Evolutionary conservation across 2,888 invertebrate genomes (phyloP).

Genomic region (Heliconius sara): DNA sequence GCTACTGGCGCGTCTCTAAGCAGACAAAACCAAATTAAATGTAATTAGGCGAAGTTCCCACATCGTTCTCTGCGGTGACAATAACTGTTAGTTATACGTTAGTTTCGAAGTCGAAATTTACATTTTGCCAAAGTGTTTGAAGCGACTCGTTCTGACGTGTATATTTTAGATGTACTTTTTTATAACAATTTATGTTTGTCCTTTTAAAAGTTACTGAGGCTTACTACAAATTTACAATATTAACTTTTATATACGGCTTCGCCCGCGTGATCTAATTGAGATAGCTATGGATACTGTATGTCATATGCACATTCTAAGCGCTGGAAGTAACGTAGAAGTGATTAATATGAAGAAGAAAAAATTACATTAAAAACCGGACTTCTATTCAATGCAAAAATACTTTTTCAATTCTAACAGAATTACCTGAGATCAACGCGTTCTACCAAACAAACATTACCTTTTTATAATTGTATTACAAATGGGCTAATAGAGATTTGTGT

Average conservation of each 20-base stretch:
- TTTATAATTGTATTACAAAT: too few relatives aligned
- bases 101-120: slow-evolving; percentile 20
- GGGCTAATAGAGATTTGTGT: too few relatives aligned
- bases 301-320: too few relatives aligned
- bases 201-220: too few relatives aligned
- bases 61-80: slow-evolving; percentile 20
- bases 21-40: slow-evolving; percentile 25
- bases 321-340: too few relatives aligned
- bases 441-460: background rate
- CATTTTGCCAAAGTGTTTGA: slow-evolving; percentile 18
- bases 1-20: background rate
- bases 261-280: too few relatives aligned
- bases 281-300: too few relatives aligned
- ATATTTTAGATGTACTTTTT: background rate
- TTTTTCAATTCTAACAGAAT: background rate
- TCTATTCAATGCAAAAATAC: too few relatives aligned
- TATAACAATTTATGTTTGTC: background rate
- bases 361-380: too few relatives aligned
- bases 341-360: too few relatives aligned
- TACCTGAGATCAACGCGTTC: background rate
- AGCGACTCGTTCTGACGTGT: background rate
- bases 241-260: too few relatives aligned
- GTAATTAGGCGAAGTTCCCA: slow-evolving; percentile 19
- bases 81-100: slow-evolving; percentile 29
- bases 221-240: too few relatives aligned